Evolutionary conservation across 2,113 vertebrate genomes (phyloP).

Genomic region (Ammodytes marinus): DNA sequence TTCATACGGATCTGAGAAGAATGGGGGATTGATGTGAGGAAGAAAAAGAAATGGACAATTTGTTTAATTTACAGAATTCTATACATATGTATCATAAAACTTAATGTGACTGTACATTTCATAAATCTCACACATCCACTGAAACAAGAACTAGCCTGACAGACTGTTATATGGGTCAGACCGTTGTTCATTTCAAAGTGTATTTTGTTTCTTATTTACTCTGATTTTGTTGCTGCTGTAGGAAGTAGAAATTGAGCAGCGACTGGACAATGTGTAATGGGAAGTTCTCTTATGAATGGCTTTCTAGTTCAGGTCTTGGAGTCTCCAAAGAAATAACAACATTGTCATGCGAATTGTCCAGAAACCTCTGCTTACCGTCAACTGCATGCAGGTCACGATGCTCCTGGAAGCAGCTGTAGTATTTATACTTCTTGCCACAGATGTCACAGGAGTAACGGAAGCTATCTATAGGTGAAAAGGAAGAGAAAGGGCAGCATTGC

Average conservation of each 20-base stretch:
- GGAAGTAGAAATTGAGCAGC: not conserved
- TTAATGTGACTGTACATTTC: not conserved
- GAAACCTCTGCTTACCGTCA: slow-evolving; percentile 87
- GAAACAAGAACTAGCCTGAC: not conserved
- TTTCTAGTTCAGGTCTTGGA: slow-evolving; percentile 2
- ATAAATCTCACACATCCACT: not conserved
- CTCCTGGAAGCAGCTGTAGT: slow-evolving; percentile 99
- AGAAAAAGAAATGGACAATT: not conserved
- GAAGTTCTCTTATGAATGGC: not conserved
- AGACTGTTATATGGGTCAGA: not conserved
- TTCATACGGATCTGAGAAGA: slow-evolving; percentile 93
- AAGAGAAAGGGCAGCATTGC: slow-evolving; percentile 8
- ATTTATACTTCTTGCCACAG: slow-evolving; percentile 99
- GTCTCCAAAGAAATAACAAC: slow-evolving; percentile 14
- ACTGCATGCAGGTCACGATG: slow-evolving; percentile 97
- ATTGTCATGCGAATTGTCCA: slow-evolving; percentile 29
- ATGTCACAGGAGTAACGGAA: slow-evolving; percentile 99
- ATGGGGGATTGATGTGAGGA: slow-evolving; percentile 4
- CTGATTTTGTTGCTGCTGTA: slow-evolving; percentile 15
- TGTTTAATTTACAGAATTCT: not conserved
- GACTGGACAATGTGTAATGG: not conserved
- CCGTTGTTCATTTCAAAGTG: not conserved
- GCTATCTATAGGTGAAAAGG: slow-evolving; percentile 87
- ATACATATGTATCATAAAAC: not conserved
- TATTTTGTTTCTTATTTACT: not conserved